Evolutionary conservation across 92 coral and sea anemone species (phyloP).

Genomic region (Phenganax subtilis): DNA sequence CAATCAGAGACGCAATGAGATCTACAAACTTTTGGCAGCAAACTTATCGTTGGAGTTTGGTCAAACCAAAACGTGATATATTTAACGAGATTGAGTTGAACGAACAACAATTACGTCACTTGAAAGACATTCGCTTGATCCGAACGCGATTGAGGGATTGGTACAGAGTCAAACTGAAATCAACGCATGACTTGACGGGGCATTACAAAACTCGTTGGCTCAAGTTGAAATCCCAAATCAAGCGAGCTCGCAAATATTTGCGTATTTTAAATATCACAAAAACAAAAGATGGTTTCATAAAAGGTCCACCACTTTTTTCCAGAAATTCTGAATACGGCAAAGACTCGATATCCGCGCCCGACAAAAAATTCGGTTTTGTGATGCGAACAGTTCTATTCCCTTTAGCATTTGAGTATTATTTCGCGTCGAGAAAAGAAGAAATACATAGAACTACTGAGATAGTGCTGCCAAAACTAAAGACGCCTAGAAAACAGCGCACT

Average conservation of each 20-base stretch:
- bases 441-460: constrained; percentile 14
- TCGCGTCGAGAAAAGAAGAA: constrained; percentile 45
- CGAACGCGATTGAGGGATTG: constrained; percentile 47
- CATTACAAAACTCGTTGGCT: constrained; percentile 38
- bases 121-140: constrained; percentile 41
- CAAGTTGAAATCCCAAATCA: background rate
- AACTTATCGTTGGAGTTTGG: constrained; percentile 55
- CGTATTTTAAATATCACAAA: constrained; percentile 15
- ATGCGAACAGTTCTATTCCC: constrained; percentile 56
- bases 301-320: constrained; percentile 53
- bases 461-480: constrained; percentile 27
- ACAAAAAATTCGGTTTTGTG: constrained; percentile 54
- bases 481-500: background rate
- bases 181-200: constrained; percentile 39
- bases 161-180: constrained; percentile 41
- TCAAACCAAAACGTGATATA: constrained; percentile 22
- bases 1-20: constrained; percentile 31
- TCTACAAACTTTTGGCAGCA: constrained; percentile 50
- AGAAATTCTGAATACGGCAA: constrained; percentile 42
- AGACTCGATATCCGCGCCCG: constrained; percentile 26
- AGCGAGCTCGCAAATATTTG: constrained; percentile 14
- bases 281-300: background rate
- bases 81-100: constrained; percentile 27
- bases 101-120: constrained; percentile 23
- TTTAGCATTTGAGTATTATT: constrained; percentile 52